phyloP scores from a whole-genome alignment of 2,888 invertebrate species.

The Hirtodrosophila duncani region DNA sequence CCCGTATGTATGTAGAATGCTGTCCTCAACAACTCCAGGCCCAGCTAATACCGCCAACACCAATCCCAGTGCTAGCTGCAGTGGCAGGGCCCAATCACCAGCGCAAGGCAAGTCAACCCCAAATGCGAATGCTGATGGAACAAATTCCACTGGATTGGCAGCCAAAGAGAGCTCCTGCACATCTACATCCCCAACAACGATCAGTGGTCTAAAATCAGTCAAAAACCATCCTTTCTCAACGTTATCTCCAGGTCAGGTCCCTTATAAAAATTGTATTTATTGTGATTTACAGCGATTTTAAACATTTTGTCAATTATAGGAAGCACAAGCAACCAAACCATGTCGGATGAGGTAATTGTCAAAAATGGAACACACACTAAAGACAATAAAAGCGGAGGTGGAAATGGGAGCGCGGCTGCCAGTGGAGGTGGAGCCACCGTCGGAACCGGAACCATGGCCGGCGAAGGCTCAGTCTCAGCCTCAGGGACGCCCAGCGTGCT shows the following conservation, averaged over 20 bases:
- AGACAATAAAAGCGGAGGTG: constrained; percentile 9
- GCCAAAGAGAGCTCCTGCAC: constrained; percentile 13
- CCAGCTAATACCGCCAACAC: constrained; percentile 2
- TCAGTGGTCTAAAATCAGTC: constrained; percentile 20
- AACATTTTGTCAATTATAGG: too few relatives aligned
- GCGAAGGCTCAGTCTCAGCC: neutral
- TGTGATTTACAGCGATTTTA: constrained; percentile 26
- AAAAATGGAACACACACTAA: constrained; percentile 22
- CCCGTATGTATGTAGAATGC: too few relatives aligned
- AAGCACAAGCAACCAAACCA: constrained; percentile 36
- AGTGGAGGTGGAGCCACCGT: neutral
- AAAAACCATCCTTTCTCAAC: constrained; percentile 42
- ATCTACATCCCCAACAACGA: constrained; percentile 7
- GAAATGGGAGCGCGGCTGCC: constrained; percentile 2
- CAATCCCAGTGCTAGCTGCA: too few relatives aligned
- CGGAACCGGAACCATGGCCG: neutral
- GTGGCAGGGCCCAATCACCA: constrained; percentile 33
- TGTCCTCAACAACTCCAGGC: constrained; percentile 47
- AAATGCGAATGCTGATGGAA: constrained; percentile 8
- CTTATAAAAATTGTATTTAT: neutral
- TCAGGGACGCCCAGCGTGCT: constrained; percentile 3
- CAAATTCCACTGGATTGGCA: constrained; percentile 8
- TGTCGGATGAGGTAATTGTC: constrained; percentile 46
- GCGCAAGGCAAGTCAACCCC: constrained; percentile 26
- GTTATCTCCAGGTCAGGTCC: constrained; percentile 44